Base-by-base conservation (phyloP, 2,113 vertebrate genomes). In the Willisornis vidua region DNA sequence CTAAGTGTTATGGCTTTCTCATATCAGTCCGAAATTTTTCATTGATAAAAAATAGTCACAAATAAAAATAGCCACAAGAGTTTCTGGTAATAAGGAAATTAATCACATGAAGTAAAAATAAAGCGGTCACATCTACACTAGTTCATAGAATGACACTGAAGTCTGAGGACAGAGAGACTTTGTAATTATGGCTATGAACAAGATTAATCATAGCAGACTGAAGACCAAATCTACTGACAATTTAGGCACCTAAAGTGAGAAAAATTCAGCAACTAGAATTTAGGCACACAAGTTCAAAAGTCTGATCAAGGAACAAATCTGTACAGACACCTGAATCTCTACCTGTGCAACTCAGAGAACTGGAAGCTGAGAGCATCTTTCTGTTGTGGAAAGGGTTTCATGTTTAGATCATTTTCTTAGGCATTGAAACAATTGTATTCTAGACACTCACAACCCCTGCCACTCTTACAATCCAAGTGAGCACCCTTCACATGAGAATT, bases 391-490 rank as follows among this genome's bases (percentile, higher is more conserved):
- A 87, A 45, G 4, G 4, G 7, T 25, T 66, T 43, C 33, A 24
- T 1, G 1, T 51, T 63, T 39, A 66, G 17, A 71, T 6, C 17
- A 46, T 66, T 81, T 67, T 51, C 72, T 84, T 29, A 77, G 45
- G 26, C 57, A 63, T 1, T 45, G 19, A 46, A 67, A 72, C 41
- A 57, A 62, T 0, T 24, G 15, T 2, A 7, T 65, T 74, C 37
- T 41, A 63, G 74, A 48, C 51, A 70, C 9, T 26, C 1, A 1
- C 9, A 15, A 3, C 9, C 5, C 1, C 26, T 1, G 4, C 18
- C 73, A 46, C 10, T 55, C 29, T 54, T 29, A 35, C 3, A 63
- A 18, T 49, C 29, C 73, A 81, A 37, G 9, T 35, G 51, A 87
- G 46, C 22, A 19, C 15, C 43, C 12, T 49, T 39, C 68, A 67